Evolutionary conservation across 1,140 invertebrate genomes (phyloP).

Genomic region (Drosophila sturtevanti): DNA sequence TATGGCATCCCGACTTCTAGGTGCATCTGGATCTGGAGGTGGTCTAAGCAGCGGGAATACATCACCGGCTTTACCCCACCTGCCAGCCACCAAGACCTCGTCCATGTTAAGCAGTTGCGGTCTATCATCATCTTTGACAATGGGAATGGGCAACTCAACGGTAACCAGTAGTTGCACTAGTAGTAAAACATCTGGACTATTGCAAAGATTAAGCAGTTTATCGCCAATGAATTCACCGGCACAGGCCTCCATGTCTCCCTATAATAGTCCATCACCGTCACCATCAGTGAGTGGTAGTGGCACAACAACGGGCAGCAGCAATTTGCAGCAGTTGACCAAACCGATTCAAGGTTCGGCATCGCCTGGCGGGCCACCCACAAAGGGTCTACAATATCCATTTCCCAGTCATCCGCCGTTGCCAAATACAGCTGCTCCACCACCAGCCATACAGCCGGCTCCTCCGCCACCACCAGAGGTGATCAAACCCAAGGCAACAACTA

Average conservation of each 20-base stretch:
- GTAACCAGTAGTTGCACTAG: constrained; percentile 19
- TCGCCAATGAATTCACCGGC: constrained; percentile 82
- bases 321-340: constrained; percentile 16
- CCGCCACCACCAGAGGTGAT: constrained; percentile 57
- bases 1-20: neutral
- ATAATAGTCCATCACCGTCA: constrained; percentile 77
- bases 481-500: constrained; percentile 23
- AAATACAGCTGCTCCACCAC: constrained; percentile 79
- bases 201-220: constrained; percentile 72
- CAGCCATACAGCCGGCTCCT: constrained; percentile 67
- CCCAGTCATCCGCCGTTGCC: constrained; percentile 88
- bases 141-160: constrained; percentile 24
- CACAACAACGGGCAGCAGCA: neutral
- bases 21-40: neutral
- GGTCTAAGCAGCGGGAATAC: constrained; percentile 64
- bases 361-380: constrained; percentile 63
- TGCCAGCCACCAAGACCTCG: constrained; percentile 73
- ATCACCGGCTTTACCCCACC: constrained; percentile 77
- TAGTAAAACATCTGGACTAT: constrained; percentile 52
- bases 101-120: constrained; percentile 66
- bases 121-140: neutral
- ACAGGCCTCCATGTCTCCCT: constrained; percentile 79
- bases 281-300: constrained; percentile 52
- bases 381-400: constrained; percentile 91
- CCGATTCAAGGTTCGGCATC: constrained; percentile 26